Conservation (phyloP, 2,113 vertebrate genomes). For the Microtus oregoni region DNA sequence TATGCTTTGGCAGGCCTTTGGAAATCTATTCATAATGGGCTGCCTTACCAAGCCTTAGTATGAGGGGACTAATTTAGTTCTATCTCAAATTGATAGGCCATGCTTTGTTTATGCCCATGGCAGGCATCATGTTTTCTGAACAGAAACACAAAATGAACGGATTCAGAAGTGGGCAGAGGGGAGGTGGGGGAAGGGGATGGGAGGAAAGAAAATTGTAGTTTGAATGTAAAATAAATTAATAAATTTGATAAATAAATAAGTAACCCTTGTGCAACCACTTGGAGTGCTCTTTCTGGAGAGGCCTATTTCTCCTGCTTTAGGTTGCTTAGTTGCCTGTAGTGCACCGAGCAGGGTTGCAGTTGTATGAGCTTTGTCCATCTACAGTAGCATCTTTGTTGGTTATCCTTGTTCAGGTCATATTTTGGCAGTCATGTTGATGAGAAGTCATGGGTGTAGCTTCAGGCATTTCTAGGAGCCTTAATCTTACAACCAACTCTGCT, state of each 20-base stretch:
- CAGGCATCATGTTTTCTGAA: neutral
- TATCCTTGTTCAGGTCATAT: neutral
- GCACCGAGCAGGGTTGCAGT: neutral
- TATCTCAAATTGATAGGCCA: neutral
- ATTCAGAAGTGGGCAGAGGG: neutral
- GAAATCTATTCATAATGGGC: neutral
- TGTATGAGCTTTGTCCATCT: neutral
- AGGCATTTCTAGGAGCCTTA: neutral
- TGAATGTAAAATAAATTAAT: neutral
- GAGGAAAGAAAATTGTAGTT: neutral
- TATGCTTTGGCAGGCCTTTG: neutral
- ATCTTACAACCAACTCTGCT: neutral
- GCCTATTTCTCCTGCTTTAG: neutral
- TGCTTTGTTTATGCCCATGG: neutral
- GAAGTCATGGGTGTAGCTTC: neutral
- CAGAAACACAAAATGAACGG: neutral
- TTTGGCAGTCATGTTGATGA: neutral
- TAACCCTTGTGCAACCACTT: neutral
- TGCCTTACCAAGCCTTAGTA: neutral
- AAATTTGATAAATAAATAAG: neutral
- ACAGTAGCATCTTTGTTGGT: neutral
- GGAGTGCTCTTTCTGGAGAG: neutral
- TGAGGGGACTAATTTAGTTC: neutral
- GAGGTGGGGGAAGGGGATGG: neutral
- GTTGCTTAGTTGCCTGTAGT: too few relatives aligned